phyloP scores from a whole-genome alignment of 2,797 vertebrate genomes.

The Sebastes diaconus region DNA sequence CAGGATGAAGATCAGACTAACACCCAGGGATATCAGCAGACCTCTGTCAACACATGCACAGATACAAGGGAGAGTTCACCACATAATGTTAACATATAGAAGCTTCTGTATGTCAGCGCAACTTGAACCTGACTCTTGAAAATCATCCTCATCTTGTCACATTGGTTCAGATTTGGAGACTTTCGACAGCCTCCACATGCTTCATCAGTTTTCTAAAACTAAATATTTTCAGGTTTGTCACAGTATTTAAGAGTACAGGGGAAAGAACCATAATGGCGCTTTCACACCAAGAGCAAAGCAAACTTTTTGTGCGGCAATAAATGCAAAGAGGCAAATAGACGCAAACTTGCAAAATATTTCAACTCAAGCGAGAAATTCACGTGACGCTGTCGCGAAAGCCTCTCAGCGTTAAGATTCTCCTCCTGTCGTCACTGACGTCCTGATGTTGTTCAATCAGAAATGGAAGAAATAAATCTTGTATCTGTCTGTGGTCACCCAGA shows the following conservation, averaged over 20 bases:
- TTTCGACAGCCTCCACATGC: not conserved
- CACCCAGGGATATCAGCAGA: conserved; percentile 86
- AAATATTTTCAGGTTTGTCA: not conserved
- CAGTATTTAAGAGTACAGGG: not conserved
- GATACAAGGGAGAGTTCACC: not conserved
- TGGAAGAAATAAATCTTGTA: too few species aligned
- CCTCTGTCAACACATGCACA: conserved; percentile 74
- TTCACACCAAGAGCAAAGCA: accelerated
- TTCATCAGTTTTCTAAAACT: not conserved
- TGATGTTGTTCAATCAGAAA: too few species aligned
- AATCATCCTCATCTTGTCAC: not conserved
- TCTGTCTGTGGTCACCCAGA: too few species aligned
- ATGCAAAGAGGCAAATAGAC: not conserved
- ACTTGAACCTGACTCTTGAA: not conserved
- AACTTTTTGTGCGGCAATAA: accelerated
- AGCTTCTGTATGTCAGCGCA: not conserved
- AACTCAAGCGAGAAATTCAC: too few species aligned
- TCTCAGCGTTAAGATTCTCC: too few species aligned
- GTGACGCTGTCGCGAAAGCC: too few species aligned
- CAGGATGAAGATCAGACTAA: conserved; percentile 90
- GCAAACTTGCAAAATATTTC: not conserved
- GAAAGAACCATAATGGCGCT: not conserved
- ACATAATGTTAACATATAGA: not conserved
- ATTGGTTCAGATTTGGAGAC: not conserved
- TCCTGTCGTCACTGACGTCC: too few species aligned